These are phyloP conservation scores for Drusus annulatus DNA, from an alignment of 1,140 invertebrate genomes.

Conservation along the genomic window DNA sequence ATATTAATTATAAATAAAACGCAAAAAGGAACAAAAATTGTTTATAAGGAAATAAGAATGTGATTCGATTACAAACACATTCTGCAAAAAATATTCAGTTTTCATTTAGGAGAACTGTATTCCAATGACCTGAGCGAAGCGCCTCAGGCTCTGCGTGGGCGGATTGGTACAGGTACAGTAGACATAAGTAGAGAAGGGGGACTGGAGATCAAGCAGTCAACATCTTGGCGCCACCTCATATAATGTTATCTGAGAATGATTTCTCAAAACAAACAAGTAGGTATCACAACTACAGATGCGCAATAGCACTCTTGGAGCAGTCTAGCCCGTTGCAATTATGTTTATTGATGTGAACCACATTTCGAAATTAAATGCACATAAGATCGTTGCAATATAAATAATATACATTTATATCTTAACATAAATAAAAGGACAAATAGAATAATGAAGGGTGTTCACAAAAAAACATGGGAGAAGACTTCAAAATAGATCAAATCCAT, in stretches of 20 bases:
- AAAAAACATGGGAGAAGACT: no score
- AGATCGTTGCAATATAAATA: no score
- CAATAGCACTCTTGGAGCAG: background rate
- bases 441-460: no score
- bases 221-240: constrained; percentile 38
- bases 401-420: no score
- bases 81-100: background rate
- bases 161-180: constrained; percentile 30
- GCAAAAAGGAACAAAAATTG: no score
- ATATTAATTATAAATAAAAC: no score
- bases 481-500: no score
- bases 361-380: no score
- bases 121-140: constrained; percentile 10
- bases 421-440: no score
- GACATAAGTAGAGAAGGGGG: constrained; percentile 1
- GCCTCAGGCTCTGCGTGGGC: constrained; percentile 10
- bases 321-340: background rate
- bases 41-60: no score
- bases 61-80: no score
- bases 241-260: constrained; percentile 9
- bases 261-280: constrained; percentile 17
- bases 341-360: no score
- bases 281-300: background rate
- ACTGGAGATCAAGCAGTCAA: constrained; percentile 17
- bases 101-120: background rate